Conservation (phyloP, 1,140 invertebrate genomes). For the Micrasema longulum region DNA sequence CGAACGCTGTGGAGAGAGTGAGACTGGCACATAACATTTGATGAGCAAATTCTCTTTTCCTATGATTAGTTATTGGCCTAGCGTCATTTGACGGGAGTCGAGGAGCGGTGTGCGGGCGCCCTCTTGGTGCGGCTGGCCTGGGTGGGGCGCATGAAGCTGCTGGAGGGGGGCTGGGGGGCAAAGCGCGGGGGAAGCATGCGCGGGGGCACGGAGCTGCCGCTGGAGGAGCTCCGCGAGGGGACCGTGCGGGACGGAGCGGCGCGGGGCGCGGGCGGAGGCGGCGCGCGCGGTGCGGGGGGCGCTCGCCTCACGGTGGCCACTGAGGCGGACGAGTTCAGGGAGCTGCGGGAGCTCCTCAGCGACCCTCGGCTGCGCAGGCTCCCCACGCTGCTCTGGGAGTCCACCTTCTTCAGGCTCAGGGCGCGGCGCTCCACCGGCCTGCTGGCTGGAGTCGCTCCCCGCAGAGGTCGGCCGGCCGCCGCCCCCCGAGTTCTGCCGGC, state of each 20-base stretch:
- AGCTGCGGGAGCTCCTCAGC: conserved; percentile 83
- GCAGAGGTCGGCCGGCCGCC: conserved; percentile 21
- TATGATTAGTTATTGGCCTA: conserved; percentile 1
- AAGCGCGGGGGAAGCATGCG: conserved; percentile 56
- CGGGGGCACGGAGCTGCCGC: conserved; percentile 45
- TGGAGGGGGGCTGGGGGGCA: conserved; percentile 57
- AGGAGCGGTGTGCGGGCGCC: conserved; percentile 31
- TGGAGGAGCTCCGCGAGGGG: conserved; percentile 72
- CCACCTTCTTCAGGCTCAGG: conserved; percentile 49
- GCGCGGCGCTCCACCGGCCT: conserved; percentile 61
- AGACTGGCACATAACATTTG: conserved; percentile 22
- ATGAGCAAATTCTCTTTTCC: conserved; percentile 25
- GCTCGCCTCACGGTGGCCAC: conserved; percentile 73
- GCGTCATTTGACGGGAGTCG: conserved; percentile 44
- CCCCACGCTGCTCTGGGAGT: conserved; percentile 52
- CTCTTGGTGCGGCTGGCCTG: conserved; percentile 60
- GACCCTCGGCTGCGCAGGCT: conserved; percentile 71
- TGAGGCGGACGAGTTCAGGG: conserved; percentile 83
- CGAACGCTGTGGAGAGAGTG: neutral
- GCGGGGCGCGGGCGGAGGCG: conserved; percentile 58
- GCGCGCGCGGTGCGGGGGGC: conserved; percentile 60
- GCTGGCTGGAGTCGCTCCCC: conserved; percentile 6
- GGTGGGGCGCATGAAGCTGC: conserved; percentile 71
- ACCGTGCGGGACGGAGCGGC: conserved; percentile 78
- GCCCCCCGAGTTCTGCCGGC: conserved; percentile 54